These are phyloP conservation scores for Dasysyrphus tricinctus DNA, from an alignment of 2,888 invertebrate genomes.

Conservation along the genomic window DNA sequence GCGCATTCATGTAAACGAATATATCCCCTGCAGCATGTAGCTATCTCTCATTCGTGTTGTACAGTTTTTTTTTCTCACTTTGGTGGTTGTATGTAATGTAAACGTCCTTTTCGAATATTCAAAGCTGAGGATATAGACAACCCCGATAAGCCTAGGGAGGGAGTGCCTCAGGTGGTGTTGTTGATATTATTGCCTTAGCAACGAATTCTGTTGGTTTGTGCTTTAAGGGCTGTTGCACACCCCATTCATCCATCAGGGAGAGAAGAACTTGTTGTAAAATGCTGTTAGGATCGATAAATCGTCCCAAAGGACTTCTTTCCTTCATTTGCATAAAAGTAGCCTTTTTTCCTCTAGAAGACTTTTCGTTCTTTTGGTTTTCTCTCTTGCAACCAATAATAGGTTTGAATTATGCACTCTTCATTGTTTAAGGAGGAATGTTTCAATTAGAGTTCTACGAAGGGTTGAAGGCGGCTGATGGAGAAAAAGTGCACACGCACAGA, in stretches of 20 bases:
- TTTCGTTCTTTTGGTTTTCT: not conserved
- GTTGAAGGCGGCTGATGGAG: slow-evolving; percentile 15
- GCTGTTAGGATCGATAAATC: slow-evolving; percentile 58
- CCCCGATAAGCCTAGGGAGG: slow-evolving; percentile 41
- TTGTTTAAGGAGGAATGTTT: slow-evolving; percentile 62
- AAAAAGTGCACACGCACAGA: slow-evolving; percentile 29
- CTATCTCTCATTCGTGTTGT: slow-evolving; percentile 44
- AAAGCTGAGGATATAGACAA: slow-evolving; percentile 21
- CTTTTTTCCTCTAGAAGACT: slow-evolving; percentile 21
- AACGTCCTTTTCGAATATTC: slow-evolving; percentile 32
- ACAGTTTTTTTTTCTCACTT: slow-evolving; percentile 10
- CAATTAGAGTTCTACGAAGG: slow-evolving; percentile 64
- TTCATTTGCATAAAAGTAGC: slow-evolving; percentile 66
- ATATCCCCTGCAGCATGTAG: slow-evolving; percentile 11
- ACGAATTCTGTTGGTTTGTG: slow-evolving; percentile 38
- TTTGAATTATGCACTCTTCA: slow-evolving; percentile 73
- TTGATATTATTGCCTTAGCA: slow-evolving; percentile 64
- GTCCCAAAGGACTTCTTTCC: slow-evolving; percentile 51
- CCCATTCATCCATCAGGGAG: slow-evolving; percentile 10
- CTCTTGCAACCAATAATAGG: slow-evolving; percentile 63
- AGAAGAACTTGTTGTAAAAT: slow-evolving; percentile 18
- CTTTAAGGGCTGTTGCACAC: slow-evolving; percentile 58
- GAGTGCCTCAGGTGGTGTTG: slow-evolving; percentile 41
- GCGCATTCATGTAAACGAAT: slow-evolving; percentile 14
- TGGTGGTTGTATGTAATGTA: not conserved